Evolutionary conservation across 2,113 vertebrate genomes (phyloP), one percentile per base, ranked within the genome.

Genomic region (Leptosomus discolor): DNA sequence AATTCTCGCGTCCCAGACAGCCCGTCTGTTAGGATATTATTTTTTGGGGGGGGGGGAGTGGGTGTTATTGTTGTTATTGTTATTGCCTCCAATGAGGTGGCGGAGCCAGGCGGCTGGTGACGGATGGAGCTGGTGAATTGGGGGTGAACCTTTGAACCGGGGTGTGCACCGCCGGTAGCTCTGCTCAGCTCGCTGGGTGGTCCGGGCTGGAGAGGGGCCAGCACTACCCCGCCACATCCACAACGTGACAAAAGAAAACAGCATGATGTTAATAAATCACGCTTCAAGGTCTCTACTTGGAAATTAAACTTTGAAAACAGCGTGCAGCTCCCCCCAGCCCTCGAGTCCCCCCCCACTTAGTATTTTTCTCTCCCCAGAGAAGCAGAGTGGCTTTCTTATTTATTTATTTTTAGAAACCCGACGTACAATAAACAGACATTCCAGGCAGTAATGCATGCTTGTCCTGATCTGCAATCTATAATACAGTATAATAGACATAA

Each of bases 401-500:
- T 95, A 80, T 95, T 95, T 95, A 91, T 94, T 95, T 91, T 94
- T 77, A 50, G 78, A 46, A 86, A 88, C 58, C 53, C 34, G 17
- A 95, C 8, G 29, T 83, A 61, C 89, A 91, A 46, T 82, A 68
- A 97, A 96, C 98, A 98, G 98, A 98, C 93, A 50, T 98, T 90
- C 96, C 97, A 93, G 97, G 97, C 98, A 95, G 98, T 94, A 97
- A 98, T 34, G 73, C 97, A 68, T 74, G 96, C 98, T 97, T 97
- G 93, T 95, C 98, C 98, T 18, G 87, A 95, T 97, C 98, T 98
- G 95, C 88, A 98, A 99, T 99, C 99, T 99, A 98, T 98, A 99
- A 98, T 98, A 92, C 97, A 93, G 97, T 94, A 90, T 99, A 99
- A 99, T 99, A 94, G 98, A 98, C 97, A 98, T 98, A 98, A 99